Evolutionary conservation across 2,888 invertebrate species (phyloP), one percentile per base, ranked within the genome.

Genomic region (Fragum fragum): DNA sequence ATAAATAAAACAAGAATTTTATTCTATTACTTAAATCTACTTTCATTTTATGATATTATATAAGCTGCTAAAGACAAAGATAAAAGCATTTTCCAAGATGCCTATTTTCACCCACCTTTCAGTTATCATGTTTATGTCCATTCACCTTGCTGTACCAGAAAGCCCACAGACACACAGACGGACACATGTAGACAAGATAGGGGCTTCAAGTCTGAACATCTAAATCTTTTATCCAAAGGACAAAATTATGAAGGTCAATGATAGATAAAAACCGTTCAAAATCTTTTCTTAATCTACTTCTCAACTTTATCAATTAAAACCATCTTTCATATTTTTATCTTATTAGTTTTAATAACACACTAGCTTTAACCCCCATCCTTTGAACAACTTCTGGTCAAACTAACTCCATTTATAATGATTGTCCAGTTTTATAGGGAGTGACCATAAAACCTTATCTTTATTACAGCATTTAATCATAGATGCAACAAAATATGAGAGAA

Each of bases 261-360:
- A 42, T 26, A 61, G 66, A 66, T 66, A 66, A 66, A 66, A 66
- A 66, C 66, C 23, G 28, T 66, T 66, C 66, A 66, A 42, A 42
- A 42, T 66, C 66, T 47, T 47, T 47, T 47, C 47, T 47, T 47
- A 47, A 47, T 47, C 47, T 47, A 18, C 66, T 42, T 9, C 9
- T 2, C 16, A 42, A 16, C 32, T 26, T 42, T 66, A 66, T 66
- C 66, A 66, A 21, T 66, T 66, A 66, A 66, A 42, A 66, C 66
- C 66, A 66, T 66, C 66, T 66, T 57, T 66, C 39, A 66, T 66
- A 66, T 42, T 26, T 66, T 66, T 66, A 66, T 66, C 66, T 42
- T 66, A 66, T 36, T 66, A 66, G 66, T 66, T 66, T 42, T 66
- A 66, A 66, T 66, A 39, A 42, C 66, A 66, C 42, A 66, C 42